These are phyloP conservation scores for Microtus montanus DNA, from an alignment of 2,113 vertebrate species.

Conservation along the genomic window DNA sequence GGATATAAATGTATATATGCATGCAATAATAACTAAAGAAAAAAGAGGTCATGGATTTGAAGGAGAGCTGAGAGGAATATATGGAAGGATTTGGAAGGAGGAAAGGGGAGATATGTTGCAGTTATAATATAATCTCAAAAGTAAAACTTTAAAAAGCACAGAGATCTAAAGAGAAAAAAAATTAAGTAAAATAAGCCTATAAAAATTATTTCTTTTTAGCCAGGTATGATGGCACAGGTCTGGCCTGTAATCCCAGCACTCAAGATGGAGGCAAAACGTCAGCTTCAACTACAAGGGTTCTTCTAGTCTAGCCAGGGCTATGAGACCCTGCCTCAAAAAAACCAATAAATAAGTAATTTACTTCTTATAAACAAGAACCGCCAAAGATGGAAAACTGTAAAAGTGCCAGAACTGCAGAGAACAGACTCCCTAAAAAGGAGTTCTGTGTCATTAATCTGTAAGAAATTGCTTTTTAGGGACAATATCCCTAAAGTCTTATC, in stretches of 20 bases:
- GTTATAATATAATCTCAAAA: neutral
- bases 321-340: neutral
- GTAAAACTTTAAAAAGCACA: neutral
- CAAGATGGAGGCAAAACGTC: neutral
- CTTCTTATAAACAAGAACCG: neutral
- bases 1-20: neutral
- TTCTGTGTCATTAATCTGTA: neutral
- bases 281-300: neutral
- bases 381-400: constrained; percentile 3
- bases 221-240: neutral
- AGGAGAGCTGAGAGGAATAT: no score
- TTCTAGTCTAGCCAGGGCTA: neutral
- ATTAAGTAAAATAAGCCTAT: neutral
- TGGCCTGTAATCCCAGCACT: neutral
- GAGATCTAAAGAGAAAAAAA: neutral
- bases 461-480: neutral
- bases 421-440: neutral
- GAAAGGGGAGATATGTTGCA: neutral
- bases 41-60: neutral
- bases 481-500: neutral
- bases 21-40: neutral
- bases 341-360: neutral
- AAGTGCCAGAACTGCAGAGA: constrained; percentile 23
- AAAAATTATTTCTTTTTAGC: neutral
- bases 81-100: neutral